Conservation (phyloP, 2,888 invertebrate genomes). For the Globia sparganii region DNA sequence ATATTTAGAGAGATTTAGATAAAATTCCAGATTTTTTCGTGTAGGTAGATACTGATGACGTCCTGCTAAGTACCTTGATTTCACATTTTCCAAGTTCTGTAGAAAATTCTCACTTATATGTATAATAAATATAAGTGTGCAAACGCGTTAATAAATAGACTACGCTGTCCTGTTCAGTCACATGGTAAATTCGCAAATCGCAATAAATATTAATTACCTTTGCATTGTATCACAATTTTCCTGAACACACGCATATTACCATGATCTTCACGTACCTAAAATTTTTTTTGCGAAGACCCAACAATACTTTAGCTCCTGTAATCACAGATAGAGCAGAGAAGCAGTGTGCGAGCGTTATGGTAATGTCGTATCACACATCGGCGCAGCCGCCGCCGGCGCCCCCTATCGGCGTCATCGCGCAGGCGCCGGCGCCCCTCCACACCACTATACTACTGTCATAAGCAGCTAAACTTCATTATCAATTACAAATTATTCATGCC, state of each 20-base stretch:
- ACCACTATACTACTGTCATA: conserved; percentile 58
- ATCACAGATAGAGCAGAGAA: conserved; percentile 76
- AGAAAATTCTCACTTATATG: neutral
- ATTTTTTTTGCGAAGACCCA: conserved; percentile 46
- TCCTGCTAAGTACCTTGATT: neutral
- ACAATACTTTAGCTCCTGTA: conserved; percentile 76
- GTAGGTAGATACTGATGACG: neutral
- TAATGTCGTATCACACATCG: conserved; percentile 86
- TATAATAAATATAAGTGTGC: too few relatives aligned
- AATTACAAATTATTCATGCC: conserved; percentile 68
- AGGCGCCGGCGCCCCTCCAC: conserved; percentile 75
- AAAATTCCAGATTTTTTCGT: conserved; percentile 16
- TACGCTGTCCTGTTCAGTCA: too few relatives aligned
- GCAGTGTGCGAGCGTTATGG: conserved; percentile 82
- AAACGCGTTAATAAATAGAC: neutral
- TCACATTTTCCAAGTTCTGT: neutral
- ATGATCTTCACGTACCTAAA: conserved; percentile 48
- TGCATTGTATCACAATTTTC: conserved; percentile 15
- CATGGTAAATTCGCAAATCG: neutral
- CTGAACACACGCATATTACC: conserved; percentile 20
- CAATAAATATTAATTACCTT: conserved; percentile 8
- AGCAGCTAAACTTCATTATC: conserved; percentile 67
- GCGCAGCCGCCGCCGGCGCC: conserved; percentile 78
- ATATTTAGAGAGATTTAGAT: conserved; percentile 51
- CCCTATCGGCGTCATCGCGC: conserved; percentile 83